Conservation (phyloP, 2,797 vertebrate genomes). For the Catamblyrhynchus diadema region DNA sequence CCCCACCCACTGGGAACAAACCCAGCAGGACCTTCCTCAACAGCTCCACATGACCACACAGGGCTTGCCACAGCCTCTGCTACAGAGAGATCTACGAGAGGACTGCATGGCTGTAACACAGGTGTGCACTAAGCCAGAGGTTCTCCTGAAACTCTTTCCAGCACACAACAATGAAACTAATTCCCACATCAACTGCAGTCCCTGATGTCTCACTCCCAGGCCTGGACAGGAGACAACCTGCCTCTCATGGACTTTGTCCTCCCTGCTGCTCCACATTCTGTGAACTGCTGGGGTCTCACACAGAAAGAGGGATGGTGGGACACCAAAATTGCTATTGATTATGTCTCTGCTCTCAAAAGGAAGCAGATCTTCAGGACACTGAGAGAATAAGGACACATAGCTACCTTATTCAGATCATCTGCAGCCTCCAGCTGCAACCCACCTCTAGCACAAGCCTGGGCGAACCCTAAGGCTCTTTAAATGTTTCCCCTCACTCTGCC, state of each 20-base stretch:
- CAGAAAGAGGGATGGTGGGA: neutral
- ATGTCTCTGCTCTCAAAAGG: neutral
- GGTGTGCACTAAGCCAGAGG: rapidly evolving
- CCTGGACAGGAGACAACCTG: neutral
- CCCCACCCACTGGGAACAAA: neutral
- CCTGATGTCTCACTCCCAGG: neutral
- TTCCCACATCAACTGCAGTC: neutral
- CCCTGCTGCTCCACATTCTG: rapidly evolving
- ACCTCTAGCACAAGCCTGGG: neutral
- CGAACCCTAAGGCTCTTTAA: neutral
- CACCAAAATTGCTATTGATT: neutral
- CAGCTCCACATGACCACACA: rapidly evolving
- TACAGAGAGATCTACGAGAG: neutral
- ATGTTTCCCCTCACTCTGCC: neutral
- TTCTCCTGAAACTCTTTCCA: neutral
- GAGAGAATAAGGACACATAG: neutral
- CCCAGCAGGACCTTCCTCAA: neutral
- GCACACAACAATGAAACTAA: neutral
- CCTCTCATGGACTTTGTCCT: neutral
- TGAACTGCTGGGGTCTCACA: neutral
- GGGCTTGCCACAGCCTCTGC: neutral
- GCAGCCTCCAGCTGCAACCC: neutral
- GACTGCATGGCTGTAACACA: neutral
- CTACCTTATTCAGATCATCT: neutral
- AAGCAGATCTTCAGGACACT: rapidly evolving